Evolutionary conservation across 2,797 vertebrate species (phyloP).

Genomic region (Nasua narica): DNA sequence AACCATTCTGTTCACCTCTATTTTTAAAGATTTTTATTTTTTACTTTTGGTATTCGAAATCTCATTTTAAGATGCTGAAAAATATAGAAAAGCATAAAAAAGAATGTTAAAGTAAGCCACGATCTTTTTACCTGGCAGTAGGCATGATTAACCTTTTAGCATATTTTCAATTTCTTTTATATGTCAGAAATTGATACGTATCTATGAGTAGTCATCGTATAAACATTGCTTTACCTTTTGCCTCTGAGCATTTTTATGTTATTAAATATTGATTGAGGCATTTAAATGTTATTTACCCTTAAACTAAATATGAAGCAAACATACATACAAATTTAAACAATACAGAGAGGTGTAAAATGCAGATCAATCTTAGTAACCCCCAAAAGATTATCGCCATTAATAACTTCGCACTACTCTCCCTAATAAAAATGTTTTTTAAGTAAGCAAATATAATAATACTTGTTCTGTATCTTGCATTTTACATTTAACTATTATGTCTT

Average conservation of each 20-base stretch:
- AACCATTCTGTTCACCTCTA: background rate
- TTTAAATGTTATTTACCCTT: slow-evolving; percentile 18
- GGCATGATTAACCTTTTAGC: background rate
- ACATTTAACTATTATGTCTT: background rate
- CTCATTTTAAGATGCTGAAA: slow-evolving; percentile 30
- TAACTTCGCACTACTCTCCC: background rate
- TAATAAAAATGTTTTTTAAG: background rate
- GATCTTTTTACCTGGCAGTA: background rate
- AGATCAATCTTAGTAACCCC: background rate
- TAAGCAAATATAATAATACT: background rate
- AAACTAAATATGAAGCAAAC: background rate
- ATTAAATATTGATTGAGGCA: background rate
- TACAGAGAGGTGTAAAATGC: background rate
- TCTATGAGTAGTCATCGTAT: background rate
- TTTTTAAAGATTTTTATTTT: slow-evolving; percentile 11
- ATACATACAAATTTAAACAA: background rate
- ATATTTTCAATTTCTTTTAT: background rate
- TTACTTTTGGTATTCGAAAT: background rate
- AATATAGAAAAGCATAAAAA: background rate
- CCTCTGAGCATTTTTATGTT: background rate
- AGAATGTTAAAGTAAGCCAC: background rate
- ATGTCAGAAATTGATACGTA: background rate
- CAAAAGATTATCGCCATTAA: background rate
- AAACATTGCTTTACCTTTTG: background rate
- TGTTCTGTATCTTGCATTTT: background rate